Evolutionary conservation across 1,140 invertebrate species (phyloP), one percentile per base, ranked within the genome.

Genomic region (Trichogramma pretiosum): DNA sequence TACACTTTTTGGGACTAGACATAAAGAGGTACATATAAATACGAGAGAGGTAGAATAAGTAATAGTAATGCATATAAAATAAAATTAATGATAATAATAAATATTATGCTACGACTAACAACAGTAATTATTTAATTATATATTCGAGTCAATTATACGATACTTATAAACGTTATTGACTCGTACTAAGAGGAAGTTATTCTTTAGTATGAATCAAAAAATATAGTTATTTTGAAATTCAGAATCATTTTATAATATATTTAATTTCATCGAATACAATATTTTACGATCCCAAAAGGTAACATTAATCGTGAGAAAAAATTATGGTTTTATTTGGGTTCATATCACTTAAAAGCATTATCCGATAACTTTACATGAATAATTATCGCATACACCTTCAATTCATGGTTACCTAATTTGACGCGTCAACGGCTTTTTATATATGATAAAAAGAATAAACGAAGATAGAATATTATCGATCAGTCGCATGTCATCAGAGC

Each of bases 11-110:
- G 59, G 56, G 67, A 70, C 67, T 70, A 70, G 67, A 70, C 65
- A 66, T 59, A 67, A 58, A 55, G 62, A 65, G 62, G 59, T 67
- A 65, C 63, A 67, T 59, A 64, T 66, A 64, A 62, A 61, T 65
- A 62, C 46, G 56, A 64, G 55, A 51, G n/a, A n/a, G n/a, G n/a
- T n/a, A n/a, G n/a, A n/a, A n/a, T n/a, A n/a, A n/a, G n/a, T 50
- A 51, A 17, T 46, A 21, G n/a, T 46, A 21, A 32, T 51, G n/a
- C n/a, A n/a, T n/a, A n/a, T n/a, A n/a, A n/a, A 50, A 38, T 36
- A 9, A 17, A 19, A n/a, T 35, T 5, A 35, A 35, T 14, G 13
- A 5, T 7, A 5, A n/a, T 35, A 5, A n/a, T 35, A 35, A 35
- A 35, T 7, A 35, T 14, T 35, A 35, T 7, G 45, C n/a, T 36